phyloP scores from a whole-genome alignment of 2,888 invertebrate genomes.

The Adelognathus sp. region DNA sequence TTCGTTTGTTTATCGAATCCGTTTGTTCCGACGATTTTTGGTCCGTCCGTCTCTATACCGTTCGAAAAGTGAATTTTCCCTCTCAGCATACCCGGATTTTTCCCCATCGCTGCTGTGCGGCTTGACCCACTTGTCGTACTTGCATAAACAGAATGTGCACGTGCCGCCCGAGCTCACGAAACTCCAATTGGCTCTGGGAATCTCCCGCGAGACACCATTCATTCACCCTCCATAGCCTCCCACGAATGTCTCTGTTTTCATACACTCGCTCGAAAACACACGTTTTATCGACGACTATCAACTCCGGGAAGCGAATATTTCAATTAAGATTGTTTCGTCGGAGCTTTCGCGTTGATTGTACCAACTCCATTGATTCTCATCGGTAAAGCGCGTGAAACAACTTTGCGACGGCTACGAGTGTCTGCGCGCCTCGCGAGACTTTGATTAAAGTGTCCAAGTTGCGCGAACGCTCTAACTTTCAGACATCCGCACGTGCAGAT shows the following conservation, averaged over 20 bases:
- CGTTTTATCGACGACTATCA: background rate
- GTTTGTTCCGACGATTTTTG: slow-evolving; percentile 70
- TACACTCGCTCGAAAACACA: background rate
- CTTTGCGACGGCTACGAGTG: background rate
- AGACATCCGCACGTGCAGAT: background rate
- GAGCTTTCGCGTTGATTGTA: background rate
- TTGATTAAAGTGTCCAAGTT: slow-evolving; percentile 50
- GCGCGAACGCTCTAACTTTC: slow-evolving; percentile 23
- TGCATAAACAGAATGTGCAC: slow-evolving; percentile 17
- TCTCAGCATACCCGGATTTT: background rate
- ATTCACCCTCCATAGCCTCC: too few species aligned
- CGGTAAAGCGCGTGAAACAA: slow-evolving; percentile 10
- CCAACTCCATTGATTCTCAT: slow-evolving; percentile 32
- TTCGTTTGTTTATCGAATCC: slow-evolving; percentile 70
- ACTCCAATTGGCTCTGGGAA: slow-evolving; percentile 37
- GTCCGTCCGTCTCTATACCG: slow-evolving; percentile 35
- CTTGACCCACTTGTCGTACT: slow-evolving; percentile 39
- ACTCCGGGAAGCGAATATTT: slow-evolving; percentile 11
- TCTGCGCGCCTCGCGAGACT: slow-evolving; percentile 13
- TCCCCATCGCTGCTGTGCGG: background rate
- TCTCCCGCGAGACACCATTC: slow-evolving; percentile 9
- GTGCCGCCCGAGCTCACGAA: slow-evolving; percentile 37
- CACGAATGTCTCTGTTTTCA: background rate
- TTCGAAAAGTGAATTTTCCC: slow-evolving; percentile 24
- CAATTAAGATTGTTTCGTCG: slow-evolving; percentile 4